A percentile compares a stretch with the other conserved stretches of the same genome.
Conservation (phyloP, 2,888 invertebrate species). For the Belgica antarctica region DNA sequence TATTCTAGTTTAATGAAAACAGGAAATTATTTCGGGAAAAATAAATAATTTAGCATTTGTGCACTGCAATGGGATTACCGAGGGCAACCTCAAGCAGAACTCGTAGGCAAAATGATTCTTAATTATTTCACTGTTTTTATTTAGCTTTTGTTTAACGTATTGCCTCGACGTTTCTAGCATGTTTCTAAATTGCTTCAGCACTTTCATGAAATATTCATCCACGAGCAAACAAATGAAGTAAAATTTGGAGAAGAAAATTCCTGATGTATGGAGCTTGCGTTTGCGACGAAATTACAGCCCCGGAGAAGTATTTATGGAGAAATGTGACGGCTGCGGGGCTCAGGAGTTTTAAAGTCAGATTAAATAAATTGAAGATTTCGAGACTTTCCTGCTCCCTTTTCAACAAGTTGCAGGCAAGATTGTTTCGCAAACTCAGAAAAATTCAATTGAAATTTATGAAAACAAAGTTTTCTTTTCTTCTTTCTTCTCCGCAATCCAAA, state of each 20-base stretch:
- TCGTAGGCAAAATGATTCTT: neutral
- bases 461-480: no score
- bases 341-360: neutral
- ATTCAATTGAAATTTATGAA: neutral
- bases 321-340: neutral
- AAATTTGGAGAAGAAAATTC: neutral
- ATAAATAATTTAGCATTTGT: constrained; percentile 6
- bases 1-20: constrained; percentile 10
- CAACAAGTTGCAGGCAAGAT: neutral
- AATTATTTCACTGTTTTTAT: constrained; percentile 7
- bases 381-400: neutral
- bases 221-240: neutral
- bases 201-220: constrained; percentile 29
- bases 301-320: neutral
- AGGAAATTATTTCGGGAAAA: neutral
- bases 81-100: neutral
- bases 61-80: neutral
- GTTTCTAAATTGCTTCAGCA: neutral
- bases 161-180: neutral
- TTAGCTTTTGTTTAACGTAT: neutral
- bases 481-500: neutral
- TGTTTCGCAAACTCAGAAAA: neutral
- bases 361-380: neutral
- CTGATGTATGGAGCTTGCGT: no score
- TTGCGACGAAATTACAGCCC: no score